Conservation (phyloP, 1,140 invertebrate species). For the Rhynchophorus ferrugineus region DNA sequence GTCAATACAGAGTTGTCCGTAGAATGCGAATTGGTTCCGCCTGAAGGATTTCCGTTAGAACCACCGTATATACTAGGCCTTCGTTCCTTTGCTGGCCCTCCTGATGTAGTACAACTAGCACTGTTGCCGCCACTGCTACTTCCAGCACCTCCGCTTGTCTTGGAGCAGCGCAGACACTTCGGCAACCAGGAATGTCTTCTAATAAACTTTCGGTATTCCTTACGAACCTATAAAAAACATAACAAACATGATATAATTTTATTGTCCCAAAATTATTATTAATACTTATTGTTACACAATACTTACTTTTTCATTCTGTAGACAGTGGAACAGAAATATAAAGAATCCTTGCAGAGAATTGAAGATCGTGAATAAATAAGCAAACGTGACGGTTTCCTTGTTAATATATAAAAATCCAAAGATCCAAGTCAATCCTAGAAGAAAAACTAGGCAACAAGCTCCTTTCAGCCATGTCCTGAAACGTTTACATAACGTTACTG, state of each 20-base stretch:
- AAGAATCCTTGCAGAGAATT: constrained; percentile 90
- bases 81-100: constrained; percentile 42
- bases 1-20: constrained; percentile 42
- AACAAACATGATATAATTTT: too few species aligned
- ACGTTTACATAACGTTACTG: constrained; percentile 22
- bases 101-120: constrained; percentile 44
- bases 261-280: too few species aligned
- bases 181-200: constrained; percentile 68
- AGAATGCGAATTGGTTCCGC: constrained; percentile 50
- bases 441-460: constrained; percentile 72
- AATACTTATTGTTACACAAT: too few species aligned
- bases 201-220: constrained; percentile 73
- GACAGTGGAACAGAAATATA: constrained; percentile 91
- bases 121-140: constrained; percentile 37
- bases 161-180: constrained; percentile 63
- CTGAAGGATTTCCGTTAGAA: constrained; percentile 47
- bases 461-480: constrained; percentile 79
- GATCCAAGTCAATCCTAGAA: constrained; percentile 83
- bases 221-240: constrained; percentile 57
- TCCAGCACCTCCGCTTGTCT: constrained; percentile 44
- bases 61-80: constrained; percentile 45
- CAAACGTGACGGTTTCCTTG: constrained; percentile 73
- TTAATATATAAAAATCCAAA: constrained; percentile 83
- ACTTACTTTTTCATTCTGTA: constrained; percentile 90
- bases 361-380: constrained; percentile 87